Conservation (phyloP, 1,140 invertebrate genomes). For the Caenorhabditis briggsae region DNA sequence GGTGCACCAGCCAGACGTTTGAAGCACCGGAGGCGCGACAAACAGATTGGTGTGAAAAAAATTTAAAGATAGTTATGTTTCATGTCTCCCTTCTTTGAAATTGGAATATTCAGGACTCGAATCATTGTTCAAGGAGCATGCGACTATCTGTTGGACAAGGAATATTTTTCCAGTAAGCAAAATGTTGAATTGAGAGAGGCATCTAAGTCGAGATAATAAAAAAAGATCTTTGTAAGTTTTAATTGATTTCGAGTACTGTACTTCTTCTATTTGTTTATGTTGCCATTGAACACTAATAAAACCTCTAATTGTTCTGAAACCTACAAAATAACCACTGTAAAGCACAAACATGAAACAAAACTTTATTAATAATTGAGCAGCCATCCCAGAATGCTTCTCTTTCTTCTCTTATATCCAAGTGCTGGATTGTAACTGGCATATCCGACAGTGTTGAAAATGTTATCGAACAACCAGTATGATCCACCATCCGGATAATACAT, state of each 20-base stretch:
- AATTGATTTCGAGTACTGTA: not conserved
- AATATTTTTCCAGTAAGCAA: slow-evolving; percentile 39
- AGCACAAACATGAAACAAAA: not conserved
- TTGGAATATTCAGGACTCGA: slow-evolving; percentile 10
- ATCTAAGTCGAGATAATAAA: slow-evolving; percentile 24
- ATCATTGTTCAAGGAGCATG: slow-evolving; percentile 40
- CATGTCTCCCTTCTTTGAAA: not conserved
- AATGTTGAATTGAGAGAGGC: slow-evolving; percentile 36
- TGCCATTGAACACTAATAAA: not conserved
- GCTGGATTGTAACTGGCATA: slow-evolving; percentile 37
- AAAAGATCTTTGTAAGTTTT: not conserved
- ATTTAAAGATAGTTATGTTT: too few species aligned
- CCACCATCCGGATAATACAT: slow-evolving; percentile 50
- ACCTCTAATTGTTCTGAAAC: not conserved
- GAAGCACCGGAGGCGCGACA: too few species aligned
- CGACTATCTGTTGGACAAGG: slow-evolving; percentile 53
- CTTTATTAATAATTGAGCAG: slow-evolving; percentile 32
- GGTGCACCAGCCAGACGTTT: too few species aligned
- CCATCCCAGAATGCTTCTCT: slow-evolving; percentile 44
- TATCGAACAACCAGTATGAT: slow-evolving; percentile 27
- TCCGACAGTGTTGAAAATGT: not conserved
- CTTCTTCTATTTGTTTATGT: not conserved
- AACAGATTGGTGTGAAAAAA: too few species aligned
- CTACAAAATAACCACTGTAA: not conserved
- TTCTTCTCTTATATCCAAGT: slow-evolving; percentile 42